Evolutionary conservation across 2,888 invertebrate species (phyloP), one percentile per base, ranked within the genome.

Genomic region (Drosophila koepferae): DNA sequence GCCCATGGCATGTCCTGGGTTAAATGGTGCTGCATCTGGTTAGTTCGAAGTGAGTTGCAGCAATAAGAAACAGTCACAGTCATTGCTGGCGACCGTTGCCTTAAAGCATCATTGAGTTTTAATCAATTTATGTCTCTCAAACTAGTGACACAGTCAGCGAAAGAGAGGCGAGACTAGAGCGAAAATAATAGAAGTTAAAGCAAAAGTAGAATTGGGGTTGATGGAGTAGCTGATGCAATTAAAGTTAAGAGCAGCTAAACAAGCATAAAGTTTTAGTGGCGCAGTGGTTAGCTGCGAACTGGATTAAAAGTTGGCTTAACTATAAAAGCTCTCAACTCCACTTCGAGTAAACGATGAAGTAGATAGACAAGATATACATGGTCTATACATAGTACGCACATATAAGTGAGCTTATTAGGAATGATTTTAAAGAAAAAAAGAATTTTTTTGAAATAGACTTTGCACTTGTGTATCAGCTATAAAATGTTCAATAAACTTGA

Each of bases 91-190:
- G 62, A 65, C 60, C 31, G 23, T 51, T 23, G 49, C 62, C 77
- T 82, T 65, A 69, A 72, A 72, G 70, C 73, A 60, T 73, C 82
- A 85, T 76, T 79, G 74, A 74, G 77, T 75, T 85, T 75, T 81
- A 87, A 87, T 81, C 81, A 85, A 85, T 81, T 85, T 81, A 82
- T 81, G 66, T 63, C 41, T 56, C 49, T 53, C 51, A 20, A 49
- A 51, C 56, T n/a, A 23, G 60, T 18, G 31, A 53, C 18, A 28
- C 20, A 34, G 55, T 23, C 40, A 23, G 4, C 4, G 38, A 10
- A 8, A 34, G 34, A 16, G 44, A 58, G 38, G 10, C 43, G 34
- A 44, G 67, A 36, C 43, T 56, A 51, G 67, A 48, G 61, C 31
- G 20, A 48, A 31, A 49, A 16, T 46, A 49, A 44, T 40, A 55